phyloP scores from a whole-genome alignment of 2,797 vertebrate genomes.

The Mastacembelus armatus region DNA sequence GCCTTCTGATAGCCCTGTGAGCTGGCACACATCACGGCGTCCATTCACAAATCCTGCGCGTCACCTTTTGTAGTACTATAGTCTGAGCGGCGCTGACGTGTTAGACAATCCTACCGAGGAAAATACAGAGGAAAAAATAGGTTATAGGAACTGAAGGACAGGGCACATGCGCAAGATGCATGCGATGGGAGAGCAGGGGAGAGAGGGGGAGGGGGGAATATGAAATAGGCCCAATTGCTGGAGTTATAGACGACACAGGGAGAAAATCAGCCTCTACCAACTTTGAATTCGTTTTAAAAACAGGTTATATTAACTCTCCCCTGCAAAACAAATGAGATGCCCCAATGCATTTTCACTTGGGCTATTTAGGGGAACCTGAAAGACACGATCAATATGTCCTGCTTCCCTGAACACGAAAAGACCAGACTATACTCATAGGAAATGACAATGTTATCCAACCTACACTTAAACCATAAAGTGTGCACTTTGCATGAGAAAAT shows the following conservation, averaged over 20 bases:
- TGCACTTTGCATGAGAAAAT: constrained; percentile 1
- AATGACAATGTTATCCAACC: constrained; percentile 21
- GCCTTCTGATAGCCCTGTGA: constrained; percentile 85
- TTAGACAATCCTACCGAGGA: constrained; percentile 71
- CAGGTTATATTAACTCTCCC: constrained; percentile 23
- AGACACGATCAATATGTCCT: constrained; percentile 58
- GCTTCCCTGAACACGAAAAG: constrained; percentile 49
- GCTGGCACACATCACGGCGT: constrained; percentile 84
- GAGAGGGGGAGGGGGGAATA: constrained; percentile 41
- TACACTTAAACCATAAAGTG: constrained; percentile 14
- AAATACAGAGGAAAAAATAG: constrained; percentile 71
- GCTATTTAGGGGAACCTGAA: constrained; percentile 49
- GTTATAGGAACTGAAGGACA: constrained; percentile 78
- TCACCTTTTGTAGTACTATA: constrained; percentile 82
- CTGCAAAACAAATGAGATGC: background rate
- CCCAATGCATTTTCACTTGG: constrained; percentile 14
- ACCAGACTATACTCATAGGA: constrained; percentile 28
- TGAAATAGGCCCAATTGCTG: constrained; percentile 50
- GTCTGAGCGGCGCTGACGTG: constrained; percentile 77
- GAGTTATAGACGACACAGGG: constrained; percentile 47
- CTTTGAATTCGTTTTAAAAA: background rate
- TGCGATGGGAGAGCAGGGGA: constrained; percentile 21
- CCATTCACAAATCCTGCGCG: constrained; percentile 88
- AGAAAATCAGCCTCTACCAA: constrained; percentile 4
- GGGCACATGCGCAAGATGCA: constrained; percentile 78